Conservation (phyloP, 2,113 vertebrate genomes). For the Vidua macroura region DNA sequence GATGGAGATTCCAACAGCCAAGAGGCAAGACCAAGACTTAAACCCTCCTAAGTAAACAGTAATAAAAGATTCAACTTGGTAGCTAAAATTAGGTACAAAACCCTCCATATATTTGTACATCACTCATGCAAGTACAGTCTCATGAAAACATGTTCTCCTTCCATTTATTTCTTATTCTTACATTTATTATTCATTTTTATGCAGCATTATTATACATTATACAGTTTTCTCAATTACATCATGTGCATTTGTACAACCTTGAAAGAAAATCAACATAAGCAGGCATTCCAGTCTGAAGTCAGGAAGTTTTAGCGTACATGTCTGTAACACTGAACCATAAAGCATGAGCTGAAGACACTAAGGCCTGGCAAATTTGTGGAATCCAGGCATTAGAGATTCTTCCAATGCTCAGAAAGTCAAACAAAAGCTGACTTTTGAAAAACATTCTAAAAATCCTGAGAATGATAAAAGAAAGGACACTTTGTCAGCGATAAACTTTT, state of each 20-base stretch:
- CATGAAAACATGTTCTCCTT: not conserved
- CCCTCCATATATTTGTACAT: not conserved
- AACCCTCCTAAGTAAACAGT: not conserved
- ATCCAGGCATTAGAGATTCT: not conserved
- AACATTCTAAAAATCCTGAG: conserved; percentile 1
- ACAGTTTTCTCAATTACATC: not conserved
- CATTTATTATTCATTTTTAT: not conserved
- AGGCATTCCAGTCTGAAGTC: not conserved
- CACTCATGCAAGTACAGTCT: not conserved
- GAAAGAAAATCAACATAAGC: not conserved
- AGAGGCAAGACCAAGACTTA: not conserved
- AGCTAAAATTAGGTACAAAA: not conserved
- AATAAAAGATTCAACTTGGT: not conserved
- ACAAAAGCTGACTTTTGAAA: conserved; percentile 4
- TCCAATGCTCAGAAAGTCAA: not conserved
- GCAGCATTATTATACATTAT: not conserved
- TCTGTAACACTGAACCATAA: not conserved
- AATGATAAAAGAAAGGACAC: not conserved
- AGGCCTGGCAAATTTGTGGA: not conserved
- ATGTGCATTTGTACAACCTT: not conserved
- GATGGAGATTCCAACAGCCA: not conserved
- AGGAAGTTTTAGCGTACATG: not conserved
- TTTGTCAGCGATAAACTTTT: not conserved
- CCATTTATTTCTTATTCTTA: not conserved
- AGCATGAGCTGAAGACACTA: not conserved